These are phyloP conservation scores for Poecile atricapillus DNA, from an alignment of 2,113 vertebrate species.

Conservation along the genomic window DNA sequence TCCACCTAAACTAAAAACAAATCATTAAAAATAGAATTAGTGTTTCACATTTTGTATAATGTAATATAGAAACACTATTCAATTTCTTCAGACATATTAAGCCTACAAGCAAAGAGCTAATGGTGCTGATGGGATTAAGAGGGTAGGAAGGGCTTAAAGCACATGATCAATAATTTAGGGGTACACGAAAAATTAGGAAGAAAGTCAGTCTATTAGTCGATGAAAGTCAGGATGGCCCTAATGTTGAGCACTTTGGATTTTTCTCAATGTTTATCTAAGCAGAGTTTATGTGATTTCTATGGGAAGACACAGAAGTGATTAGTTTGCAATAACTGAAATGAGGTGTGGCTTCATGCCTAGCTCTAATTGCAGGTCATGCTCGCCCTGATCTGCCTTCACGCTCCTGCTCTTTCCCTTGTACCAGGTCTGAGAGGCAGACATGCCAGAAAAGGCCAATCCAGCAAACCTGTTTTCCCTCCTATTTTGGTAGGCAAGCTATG, in stretches of 20 bases:
- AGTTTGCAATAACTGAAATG: neutral
- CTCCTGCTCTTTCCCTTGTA: neutral
- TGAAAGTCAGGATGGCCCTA: conserved; percentile 2
- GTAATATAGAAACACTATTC: neutral
- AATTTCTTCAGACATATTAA: neutral
- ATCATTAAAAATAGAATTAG: conserved; percentile 35
- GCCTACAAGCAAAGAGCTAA: conserved; percentile 24
- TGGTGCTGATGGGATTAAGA: conserved; percentile 30
- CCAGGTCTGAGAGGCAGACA: neutral
- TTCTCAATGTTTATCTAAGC: neutral
- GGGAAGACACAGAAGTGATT: neutral
- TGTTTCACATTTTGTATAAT: neutral
- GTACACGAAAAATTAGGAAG: neutral
- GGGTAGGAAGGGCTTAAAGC: neutral
- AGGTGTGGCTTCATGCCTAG: neutral
- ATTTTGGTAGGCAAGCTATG: neutral
- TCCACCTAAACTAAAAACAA: neutral
- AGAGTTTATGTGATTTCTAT: neutral
- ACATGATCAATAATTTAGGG: conserved; percentile 14
- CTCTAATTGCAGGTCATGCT: neutral
- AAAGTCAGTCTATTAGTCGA: neutral
- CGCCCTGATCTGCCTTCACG: neutral
- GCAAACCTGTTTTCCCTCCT: neutral
- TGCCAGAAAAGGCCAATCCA: neutral
- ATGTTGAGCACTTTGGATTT: neutral